Evolutionary conservation across 2,888 invertebrate species (phyloP).

Genomic region (Phortica magna): DNA sequence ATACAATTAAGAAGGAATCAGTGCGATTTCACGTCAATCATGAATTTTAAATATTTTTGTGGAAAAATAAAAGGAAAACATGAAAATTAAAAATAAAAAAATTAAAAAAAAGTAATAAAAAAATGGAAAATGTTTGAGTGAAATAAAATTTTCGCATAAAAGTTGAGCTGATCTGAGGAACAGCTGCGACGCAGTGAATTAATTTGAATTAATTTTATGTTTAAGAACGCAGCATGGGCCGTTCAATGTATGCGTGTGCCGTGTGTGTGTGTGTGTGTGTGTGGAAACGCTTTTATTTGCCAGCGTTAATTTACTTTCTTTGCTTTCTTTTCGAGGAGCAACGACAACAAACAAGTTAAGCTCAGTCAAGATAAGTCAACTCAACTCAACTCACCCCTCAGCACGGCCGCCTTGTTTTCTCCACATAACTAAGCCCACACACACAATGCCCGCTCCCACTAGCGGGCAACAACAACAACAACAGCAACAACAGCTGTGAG

Average conservation of each 20-base stretch:
- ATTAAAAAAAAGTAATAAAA: not conserved
- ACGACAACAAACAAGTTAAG: not conserved
- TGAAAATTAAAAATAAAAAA: not conserved
- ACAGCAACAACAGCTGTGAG: not conserved
- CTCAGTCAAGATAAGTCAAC: not conserved
- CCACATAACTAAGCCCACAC: not conserved
- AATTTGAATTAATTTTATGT: constrained; percentile 73
- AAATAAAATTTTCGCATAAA: constrained; percentile 70
- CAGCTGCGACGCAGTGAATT: constrained; percentile 72
- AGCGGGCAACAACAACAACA: not conserved
- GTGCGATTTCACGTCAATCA: too few relatives aligned
- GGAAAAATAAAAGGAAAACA: too few relatives aligned
- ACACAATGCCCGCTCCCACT: not conserved
- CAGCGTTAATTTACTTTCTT: constrained; percentile 39
- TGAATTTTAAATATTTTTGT: too few relatives aligned
- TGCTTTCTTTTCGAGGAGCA: constrained; percentile 17
- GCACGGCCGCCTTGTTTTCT: too few relatives aligned
- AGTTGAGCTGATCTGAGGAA: constrained; percentile 55
- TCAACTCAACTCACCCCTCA: not conserved
- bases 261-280: constrained; percentile 39
- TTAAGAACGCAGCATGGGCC: constrained; percentile 38
- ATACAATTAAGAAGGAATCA: too few relatives aligned
- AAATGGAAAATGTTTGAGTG: constrained; percentile 35
- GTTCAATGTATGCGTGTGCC: constrained; percentile 16
- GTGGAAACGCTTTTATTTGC: constrained; percentile 47